phyloP scores from a whole-genome alignment of 2,888 invertebrate species.

The Agonopterix subpropinquella region DNA sequence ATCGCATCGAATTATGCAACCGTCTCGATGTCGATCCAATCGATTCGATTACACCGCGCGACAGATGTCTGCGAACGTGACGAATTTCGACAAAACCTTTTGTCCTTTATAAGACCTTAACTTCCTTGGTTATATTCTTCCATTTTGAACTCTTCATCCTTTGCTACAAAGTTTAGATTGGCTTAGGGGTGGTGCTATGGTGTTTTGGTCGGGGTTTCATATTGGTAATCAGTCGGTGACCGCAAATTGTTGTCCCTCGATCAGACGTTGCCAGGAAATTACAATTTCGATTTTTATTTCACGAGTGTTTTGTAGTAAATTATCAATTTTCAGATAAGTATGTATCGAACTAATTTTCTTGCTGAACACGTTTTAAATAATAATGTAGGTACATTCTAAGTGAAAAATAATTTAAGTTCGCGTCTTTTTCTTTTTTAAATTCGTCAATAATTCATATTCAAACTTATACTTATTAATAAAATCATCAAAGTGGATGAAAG shows the following conservation, averaged over 20 bases:
- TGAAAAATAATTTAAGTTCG: no score
- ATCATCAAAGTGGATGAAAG: no score
- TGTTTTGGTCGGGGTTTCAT: conserved; percentile 49
- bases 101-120: conserved; percentile 30
- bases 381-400: no score
- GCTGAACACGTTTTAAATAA: no score
- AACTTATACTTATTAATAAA: no score
- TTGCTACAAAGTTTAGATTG: conserved; percentile 15
- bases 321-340: conserved; percentile 20
- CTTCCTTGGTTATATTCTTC: conserved; percentile 1
- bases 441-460: no score
- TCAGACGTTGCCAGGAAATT: conserved; percentile 71
- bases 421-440: no score
- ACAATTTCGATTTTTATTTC: conserved; percentile 71
- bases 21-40: conserved; percentile 47
- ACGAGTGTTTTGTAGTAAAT: conserved; percentile 45
- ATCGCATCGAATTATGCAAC: conserved; percentile 71
- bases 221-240: conserved; percentile 72
- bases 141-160: conserved; percentile 14
- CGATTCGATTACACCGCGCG: conserved; percentile 66
- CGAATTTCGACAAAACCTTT: conserved; percentile 65
- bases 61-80: conserved; percentile 74
- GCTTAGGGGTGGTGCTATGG: conserved; percentile 16
- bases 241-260: conserved; percentile 75
- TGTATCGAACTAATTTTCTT: no score